Percentiles rank a stretch among this genome's conserved stretches.
These are phyloP conservation scores for Halcyon badia DNA, from an alignment of 2,797 vertebrate species.

Conservation along the genomic window DNA sequence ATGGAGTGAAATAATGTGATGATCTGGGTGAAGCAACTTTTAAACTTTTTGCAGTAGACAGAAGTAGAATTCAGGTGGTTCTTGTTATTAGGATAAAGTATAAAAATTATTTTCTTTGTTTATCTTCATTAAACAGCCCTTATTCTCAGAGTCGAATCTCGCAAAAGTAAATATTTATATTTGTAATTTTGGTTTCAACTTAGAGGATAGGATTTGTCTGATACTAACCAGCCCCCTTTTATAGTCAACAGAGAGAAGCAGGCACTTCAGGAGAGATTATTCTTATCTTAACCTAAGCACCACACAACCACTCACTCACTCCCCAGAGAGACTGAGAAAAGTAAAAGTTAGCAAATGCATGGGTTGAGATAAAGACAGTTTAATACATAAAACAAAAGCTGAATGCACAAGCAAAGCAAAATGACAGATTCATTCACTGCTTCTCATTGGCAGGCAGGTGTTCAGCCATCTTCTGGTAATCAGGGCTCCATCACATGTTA, in stretches of 20 bases:
- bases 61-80: neutral
- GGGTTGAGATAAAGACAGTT: too few relatives aligned
- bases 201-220: neutral
- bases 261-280: neutral
- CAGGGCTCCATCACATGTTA: accelerated
- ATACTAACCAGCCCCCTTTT: neutral
- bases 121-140: neutral
- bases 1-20: neutral
- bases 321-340: neutral
- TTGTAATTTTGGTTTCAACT: neutral
- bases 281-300: neutral
- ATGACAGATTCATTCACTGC: too few relatives aligned
- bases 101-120: neutral
- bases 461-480: neutral
- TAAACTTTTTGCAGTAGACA: neutral
- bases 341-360: neutral
- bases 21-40: neutral
- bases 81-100: neutral
- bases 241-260: neutral
- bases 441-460: too few relatives aligned
- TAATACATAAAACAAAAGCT: too few relatives aligned
- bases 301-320: accelerated
- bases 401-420: too few relatives aligned
- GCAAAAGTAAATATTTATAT: neutral
- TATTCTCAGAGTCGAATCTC: neutral